Evolutionary conservation across 2,888 invertebrate species (phyloP), one percentile per base, ranked within the genome.

Genomic region (Drosophila paranaensis): DNA sequence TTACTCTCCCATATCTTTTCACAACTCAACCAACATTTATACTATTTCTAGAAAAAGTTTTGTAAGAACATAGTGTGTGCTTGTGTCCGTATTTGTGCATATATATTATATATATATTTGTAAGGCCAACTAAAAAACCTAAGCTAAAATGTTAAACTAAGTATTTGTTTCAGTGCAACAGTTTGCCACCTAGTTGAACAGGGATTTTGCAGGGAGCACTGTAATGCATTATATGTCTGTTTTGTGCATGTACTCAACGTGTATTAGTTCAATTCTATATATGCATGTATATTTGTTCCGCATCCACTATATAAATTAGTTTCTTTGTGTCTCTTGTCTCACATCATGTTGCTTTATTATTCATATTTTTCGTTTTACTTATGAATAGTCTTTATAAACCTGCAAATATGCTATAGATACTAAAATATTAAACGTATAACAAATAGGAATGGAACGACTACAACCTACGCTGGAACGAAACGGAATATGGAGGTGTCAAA

Each of bases 371-470:
- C 16, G 40, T 27, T 71, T 50, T 3, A 20, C 4, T 61, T 71
- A 60, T 13, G 46, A 63, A 20, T 75, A 48, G 56, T 40, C 42
- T 70, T 45, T 60, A 65, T 56, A 35, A 43, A 53, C 16, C 11
- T n/a, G 25, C 8, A 66, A 40, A 4, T 45, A 42, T 50, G 45
- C 45, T 48, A 81, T 58, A 89, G 35, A 33, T 74, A 84, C 61
- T 71, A 60, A 73, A 71, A 68, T 27, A 10, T 63, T 53, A 0
- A 10, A 13, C 78, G 13, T 71, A 61, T 54, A 42, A 53, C 20
- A 69, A 39, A 69, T 94, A 98, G 98, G 98, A 98, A 94, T 99
- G 99, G 99, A 97, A 96, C 92, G 99, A 99, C 94, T 97, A 98
- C 94, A 99, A 98, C 93, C 95, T 99, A 89, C 95, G 96, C 91